These are phyloP conservation scores for Sturmia bella DNA, from an alignment of 2,888 invertebrate genomes.

Conservation along the genomic window DNA sequence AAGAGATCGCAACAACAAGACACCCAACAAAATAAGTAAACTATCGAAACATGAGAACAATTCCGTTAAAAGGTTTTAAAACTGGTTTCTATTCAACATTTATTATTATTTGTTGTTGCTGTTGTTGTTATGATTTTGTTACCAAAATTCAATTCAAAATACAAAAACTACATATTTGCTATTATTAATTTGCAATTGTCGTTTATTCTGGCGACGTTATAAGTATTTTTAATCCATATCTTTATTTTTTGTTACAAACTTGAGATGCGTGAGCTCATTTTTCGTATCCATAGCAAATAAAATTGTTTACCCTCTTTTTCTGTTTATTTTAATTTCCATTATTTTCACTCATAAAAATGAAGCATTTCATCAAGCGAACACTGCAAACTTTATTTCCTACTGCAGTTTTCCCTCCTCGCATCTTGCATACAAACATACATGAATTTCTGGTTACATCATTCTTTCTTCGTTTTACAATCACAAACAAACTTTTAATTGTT, in stretches of 20 bases:
- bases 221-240: background rate
- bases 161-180: background rate
- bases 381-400: constrained; percentile 44
- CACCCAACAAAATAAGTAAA: background rate
- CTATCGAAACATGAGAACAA: constrained; percentile 23
- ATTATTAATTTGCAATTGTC: no score
- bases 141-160: constrained; percentile 15
- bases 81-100: constrained; percentile 17
- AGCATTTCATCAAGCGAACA: background rate
- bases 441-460: constrained; percentile 9
- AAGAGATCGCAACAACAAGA: constrained; percentile 72
- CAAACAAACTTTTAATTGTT: constrained; percentile 27
- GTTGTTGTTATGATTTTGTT: background rate
- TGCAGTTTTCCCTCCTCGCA: constrained; percentile 15
- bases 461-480: constrained; percentile 26
- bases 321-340: constrained; percentile 1
- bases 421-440: background rate
- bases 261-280: no score
- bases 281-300: background rate
- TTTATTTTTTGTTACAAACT: background rate
- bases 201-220: background rate
- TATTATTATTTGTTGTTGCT: no score
- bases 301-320: constrained; percentile 1
- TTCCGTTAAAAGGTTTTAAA: constrained; percentile 37
- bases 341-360: background rate